A percentile compares a stretch with the other conserved stretches of the same genome.
These are phyloP conservation scores for Xiphophorus birchmanni DNA, from an alignment of 2,797 vertebrate species.

Conservation along the genomic window DNA sequence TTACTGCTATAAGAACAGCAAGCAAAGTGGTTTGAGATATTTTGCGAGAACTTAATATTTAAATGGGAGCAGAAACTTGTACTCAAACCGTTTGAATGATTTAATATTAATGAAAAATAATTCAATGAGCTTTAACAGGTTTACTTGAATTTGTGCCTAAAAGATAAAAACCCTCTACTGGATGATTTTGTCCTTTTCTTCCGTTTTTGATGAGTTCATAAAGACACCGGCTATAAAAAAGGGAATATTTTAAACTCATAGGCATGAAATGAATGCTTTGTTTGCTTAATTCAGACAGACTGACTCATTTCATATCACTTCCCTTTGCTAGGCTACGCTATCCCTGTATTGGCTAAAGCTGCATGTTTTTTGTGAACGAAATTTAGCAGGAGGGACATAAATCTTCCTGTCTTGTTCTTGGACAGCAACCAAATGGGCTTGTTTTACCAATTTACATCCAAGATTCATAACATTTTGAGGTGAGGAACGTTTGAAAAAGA, in stretches of 20 bases:
- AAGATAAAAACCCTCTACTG: background rate
- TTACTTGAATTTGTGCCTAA: background rate
- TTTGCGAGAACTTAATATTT: background rate
- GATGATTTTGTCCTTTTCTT: background rate
- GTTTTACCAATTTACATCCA: slow-evolving; percentile 13
- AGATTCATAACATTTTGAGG: slow-evolving; percentile 13
- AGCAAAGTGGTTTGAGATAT: background rate
- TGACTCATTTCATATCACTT: background rate
- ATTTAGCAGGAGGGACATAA: slow-evolving; percentile 9
- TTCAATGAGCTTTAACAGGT: background rate
- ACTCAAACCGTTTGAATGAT: background rate
- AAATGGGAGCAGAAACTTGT: background rate
- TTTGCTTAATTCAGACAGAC: background rate
- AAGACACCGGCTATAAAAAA: background rate
- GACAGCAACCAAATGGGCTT: slow-evolving; percentile 5
- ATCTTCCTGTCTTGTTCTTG: slow-evolving; percentile 20
- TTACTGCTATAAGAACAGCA: background rate
- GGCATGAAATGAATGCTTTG: background rate
- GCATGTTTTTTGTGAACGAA: background rate
- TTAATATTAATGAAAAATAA: background rate
- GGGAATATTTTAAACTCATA: background rate
- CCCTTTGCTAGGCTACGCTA: slow-evolving; percentile 7
- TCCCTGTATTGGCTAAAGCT: slow-evolving; percentile 1
- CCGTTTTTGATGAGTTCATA: background rate
- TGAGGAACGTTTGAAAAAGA: slow-evolving; percentile 9